A percentile compares a stretch with the other conserved stretches of the same genome.
Evolutionary conservation across 30 jellyfish, hydroid and myxozoan genomes (phyloP).

Genomic region (Hydra vulgaris): DNA sequence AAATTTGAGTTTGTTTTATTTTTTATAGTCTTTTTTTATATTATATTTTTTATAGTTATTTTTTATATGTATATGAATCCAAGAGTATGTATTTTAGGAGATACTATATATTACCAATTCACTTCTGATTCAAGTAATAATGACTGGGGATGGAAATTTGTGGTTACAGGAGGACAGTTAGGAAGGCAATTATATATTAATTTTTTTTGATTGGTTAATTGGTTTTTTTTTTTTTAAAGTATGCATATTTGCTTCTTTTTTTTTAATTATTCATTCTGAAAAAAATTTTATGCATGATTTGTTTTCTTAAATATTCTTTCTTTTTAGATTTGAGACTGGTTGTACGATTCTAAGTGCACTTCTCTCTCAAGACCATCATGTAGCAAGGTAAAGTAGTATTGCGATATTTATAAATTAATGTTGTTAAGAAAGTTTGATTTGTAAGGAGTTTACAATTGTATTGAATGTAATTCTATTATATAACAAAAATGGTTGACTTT

Average conservation of each 20-base stretch:
- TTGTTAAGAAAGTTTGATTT: too few relatives aligned
- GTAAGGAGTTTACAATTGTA: too few relatives aligned
- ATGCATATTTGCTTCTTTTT: too few relatives aligned
- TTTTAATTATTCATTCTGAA: not conserved
- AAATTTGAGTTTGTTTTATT: too few relatives aligned
- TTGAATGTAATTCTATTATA: too few relatives aligned
- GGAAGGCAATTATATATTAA: conserved; percentile 54
- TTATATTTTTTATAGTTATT: too few relatives aligned
- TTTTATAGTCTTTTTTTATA: too few relatives aligned
- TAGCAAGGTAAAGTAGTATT: conserved; percentile 58
- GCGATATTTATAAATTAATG: not conserved
- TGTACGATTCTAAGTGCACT: conserved; percentile 72
- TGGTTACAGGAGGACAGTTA: conserved; percentile 93
- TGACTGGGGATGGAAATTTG: conserved; percentile 95
- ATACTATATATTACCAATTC: conserved; percentile 69
- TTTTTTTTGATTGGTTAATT: not conserved
- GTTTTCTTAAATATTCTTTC: not conserved
- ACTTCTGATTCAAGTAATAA: conserved; percentile 71
- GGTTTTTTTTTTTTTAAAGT: not conserved
- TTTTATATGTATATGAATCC: too few relatives aligned
- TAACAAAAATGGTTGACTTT: too few relatives aligned
- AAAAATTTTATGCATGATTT: too few relatives aligned
- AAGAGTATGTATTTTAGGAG: conserved; percentile 71
- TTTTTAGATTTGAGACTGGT: conserved; percentile 89
- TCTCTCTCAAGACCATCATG: conserved; percentile 75